Evolutionary conservation across 1,140 invertebrate genomes (phyloP), one percentile per base, ranked within the genome.

Genomic region (Mactra quadrangularis): DNA sequence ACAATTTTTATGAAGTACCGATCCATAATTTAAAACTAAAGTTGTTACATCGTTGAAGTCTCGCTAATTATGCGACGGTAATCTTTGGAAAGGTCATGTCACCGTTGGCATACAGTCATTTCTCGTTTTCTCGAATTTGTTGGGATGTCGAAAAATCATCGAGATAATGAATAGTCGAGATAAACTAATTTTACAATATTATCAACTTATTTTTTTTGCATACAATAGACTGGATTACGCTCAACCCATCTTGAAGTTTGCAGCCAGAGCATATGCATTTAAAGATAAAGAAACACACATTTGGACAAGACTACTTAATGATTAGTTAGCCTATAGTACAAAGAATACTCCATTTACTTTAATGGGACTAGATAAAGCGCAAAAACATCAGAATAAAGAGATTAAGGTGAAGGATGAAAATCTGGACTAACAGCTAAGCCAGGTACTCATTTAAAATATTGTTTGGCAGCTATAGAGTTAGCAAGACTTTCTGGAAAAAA

Each of bases 311-410:
- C 60, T 64, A 31, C 1, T 64, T 27, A 19, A 15, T n/a, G 60
- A 33, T 3, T 1, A 64, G 13, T 64, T 29, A 33, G 60, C 60
- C 11, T 31, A 35, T 15, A 64, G n/a, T n/a, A 13, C n/a, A 19
- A 33, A 64, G 25, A 64, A 64, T 19, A 38, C 31, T n/a, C 11
- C 60, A 64, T 64, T 64, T 38, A 64, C 60, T 19, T 35, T 3
- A 19, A 38, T 64, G 19, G 60, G 60, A 35, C 17, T 64, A 1
- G 60, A 33, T 64, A 27, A 64, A 19, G 60, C 60, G 11, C 60
- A 64, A 33, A 33, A 64, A 64, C 60, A 64, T 33, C 29, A 64
- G 33, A 64, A 64, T 35, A 64, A 35, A 33, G 15, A 27, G 17
- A 31, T 64, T 1, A 64, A 41, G 60, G 60, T 27, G 60, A 25